Conservation (phyloP, 1,140 invertebrate species). For the Musca vetustissima region DNA sequence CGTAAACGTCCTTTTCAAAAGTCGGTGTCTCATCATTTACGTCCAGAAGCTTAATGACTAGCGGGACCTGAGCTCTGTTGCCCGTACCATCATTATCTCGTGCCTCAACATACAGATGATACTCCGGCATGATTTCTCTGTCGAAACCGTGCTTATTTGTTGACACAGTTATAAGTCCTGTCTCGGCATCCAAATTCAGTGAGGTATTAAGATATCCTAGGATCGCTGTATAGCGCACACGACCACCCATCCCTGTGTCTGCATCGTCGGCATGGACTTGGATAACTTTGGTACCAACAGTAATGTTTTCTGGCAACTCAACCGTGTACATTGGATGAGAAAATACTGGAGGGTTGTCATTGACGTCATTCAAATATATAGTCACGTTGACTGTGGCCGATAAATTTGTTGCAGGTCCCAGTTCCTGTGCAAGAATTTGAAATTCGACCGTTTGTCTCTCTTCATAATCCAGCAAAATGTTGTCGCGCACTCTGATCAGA, state of each 20-base stretch:
- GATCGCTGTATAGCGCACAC: slow-evolving; percentile 75
- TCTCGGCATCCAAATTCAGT: slow-evolving; percentile 74
- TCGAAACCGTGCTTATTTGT: slow-evolving; percentile 76
- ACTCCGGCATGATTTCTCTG: slow-evolving; percentile 74
- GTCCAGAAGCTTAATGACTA: slow-evolving; percentile 77
- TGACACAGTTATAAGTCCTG: slow-evolving; percentile 78
- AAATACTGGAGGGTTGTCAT: slow-evolving; percentile 88
- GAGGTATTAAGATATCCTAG: slow-evolving; percentile 73
- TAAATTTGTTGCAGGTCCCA: slow-evolving; percentile 72
- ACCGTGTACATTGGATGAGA: slow-evolving; percentile 70
- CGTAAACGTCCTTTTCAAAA: slow-evolving; percentile 78
- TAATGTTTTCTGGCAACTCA: slow-evolving; percentile 77
- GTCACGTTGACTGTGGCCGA: slow-evolving; percentile 73
- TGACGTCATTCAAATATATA: slow-evolving; percentile 82
- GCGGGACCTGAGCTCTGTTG: slow-evolving; percentile 67
- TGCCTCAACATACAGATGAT: slow-evolving; percentile 80
- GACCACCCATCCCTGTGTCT: slow-evolving; percentile 71
- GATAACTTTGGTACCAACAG: slow-evolving; percentile 70
- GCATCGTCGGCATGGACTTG: slow-evolving; percentile 76
- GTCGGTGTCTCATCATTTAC: slow-evolving; percentile 85
- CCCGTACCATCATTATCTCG: slow-evolving; percentile 82
- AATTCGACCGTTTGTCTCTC: slow-evolving; percentile 70
- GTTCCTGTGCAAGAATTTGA: slow-evolving; percentile 76
- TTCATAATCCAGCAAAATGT: slow-evolving; percentile 81
- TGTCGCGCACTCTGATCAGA: slow-evolving; percentile 80